phyloP scores from a whole-genome alignment of 2,797 vertebrate genomes.

The Phoebastria nigripes region DNA sequence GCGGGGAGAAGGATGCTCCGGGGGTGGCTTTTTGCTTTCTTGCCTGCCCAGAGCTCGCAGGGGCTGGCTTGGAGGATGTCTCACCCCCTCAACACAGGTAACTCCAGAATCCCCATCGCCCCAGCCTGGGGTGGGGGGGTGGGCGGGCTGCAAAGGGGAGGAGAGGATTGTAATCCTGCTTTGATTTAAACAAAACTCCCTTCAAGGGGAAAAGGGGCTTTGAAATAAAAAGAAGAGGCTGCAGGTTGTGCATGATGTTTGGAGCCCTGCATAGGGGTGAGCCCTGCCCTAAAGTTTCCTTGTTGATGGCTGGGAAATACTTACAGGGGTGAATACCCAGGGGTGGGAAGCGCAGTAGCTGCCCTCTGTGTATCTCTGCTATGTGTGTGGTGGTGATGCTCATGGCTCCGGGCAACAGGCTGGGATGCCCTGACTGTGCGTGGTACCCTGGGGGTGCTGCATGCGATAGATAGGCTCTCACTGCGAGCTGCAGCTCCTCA shows the following conservation, averaged over 20 bases:
- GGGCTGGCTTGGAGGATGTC: constrained; percentile 48
- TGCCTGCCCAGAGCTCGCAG: constrained; percentile 27
- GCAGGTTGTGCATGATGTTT: not conserved
- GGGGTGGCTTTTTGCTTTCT: constrained; percentile 22
- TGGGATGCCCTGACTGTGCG: not conserved
- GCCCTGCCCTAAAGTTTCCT: not conserved
- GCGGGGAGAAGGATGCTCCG: constrained; percentile 47
- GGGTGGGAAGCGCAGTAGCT: not conserved
- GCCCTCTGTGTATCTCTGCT: not conserved
- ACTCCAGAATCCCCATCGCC: not conserved
- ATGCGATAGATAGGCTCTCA: fast-evolving
- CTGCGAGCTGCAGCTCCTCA: not conserved
- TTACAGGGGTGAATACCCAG: not conserved
- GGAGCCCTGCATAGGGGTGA: not conserved
- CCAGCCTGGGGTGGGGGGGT: too few species aligned
- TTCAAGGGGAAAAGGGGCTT: not conserved
- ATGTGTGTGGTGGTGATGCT: not conserved
- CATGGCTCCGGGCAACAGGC: fast-evolving
- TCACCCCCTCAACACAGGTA: constrained; percentile 49
- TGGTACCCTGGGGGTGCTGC: not conserved
- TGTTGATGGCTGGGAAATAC: not conserved
- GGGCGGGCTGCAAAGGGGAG: not conserved
- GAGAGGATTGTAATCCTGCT: not conserved
- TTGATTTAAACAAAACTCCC: not conserved
- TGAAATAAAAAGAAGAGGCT: not conserved